Evolutionary conservation across 2,113 vertebrate genomes (phyloP), one percentile per base, ranked within the genome.

Genomic region (Silurus meridionalis): DNA sequence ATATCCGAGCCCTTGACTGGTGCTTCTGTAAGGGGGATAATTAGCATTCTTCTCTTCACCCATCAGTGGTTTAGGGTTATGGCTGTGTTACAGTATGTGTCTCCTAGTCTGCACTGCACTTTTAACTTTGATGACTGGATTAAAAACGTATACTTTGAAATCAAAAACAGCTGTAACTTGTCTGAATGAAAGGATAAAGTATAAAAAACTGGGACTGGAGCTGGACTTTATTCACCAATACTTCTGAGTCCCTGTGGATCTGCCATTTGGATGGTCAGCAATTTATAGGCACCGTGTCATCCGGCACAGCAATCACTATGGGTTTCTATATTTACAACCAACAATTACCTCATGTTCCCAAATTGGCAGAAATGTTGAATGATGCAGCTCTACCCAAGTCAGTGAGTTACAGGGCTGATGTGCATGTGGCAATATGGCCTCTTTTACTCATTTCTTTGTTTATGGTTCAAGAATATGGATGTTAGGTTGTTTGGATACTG

Each of bases 261-360:
- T 83, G 83, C 88, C 80, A 83, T 80, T 88, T 88, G 80, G 88
- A 85, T 82, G 82, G 82, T 50, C 61, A 66, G 60, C 25, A 88
- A 86, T 88, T 81, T 91, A 37, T 25, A 90, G 89, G 77, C 67
- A 61, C 86, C 3, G 89, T 94, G 92, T 94, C 92, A 93, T 89
- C 91, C 92, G 81, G 88, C 86, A 81, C 55, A 89, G 90, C 84
- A 80, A 91, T 28, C 81, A 75, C 82, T 61, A 85, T 66, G 66
- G 60, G 86, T 61, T 28, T 57, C 89, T 96, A 96, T 94, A 95
- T 96, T 95, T 96, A 97, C 95, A 89, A 9, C 83, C 55, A 46
- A 85, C 82, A 88, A 91, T 92, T 83, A 82, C 89, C 87, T 90
- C 88, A 91, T 88, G 25, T 90, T 92, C 94, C 92, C 88, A 91